Percentiles rank a stretch among this genome's conserved stretches.
Conservation (phyloP, 2,113 vertebrate species). For the Bubalus kerabau region DNA sequence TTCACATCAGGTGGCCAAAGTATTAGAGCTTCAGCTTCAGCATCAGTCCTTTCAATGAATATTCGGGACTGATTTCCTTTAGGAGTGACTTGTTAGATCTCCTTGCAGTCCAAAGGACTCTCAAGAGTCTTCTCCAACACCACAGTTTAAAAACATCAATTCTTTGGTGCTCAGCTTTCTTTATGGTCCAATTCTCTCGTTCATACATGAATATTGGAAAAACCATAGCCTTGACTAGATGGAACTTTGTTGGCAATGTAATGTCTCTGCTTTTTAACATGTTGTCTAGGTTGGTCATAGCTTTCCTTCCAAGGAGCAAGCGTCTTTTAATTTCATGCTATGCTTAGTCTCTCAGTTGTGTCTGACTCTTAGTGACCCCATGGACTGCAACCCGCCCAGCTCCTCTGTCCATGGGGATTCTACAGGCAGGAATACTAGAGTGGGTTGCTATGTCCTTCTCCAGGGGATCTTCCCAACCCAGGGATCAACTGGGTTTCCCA, state of each 20-base stretch:
- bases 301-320: background rate
- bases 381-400: background rate
- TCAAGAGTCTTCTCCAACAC: background rate
- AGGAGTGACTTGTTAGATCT: background rate
- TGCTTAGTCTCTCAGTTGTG: background rate
- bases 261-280: background rate
- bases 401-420: background rate
- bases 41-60: background rate
- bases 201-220: background rate
- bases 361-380: background rate
- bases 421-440: background rate
- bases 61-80: background rate
- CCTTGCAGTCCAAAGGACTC: background rate
- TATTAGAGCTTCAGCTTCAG: background rate
- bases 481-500: accelerated
- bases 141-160: background rate
- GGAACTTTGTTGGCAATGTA: background rate
- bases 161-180: background rate
- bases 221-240: background rate
- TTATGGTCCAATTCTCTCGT: background rate
- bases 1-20: background rate
- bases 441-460: background rate
- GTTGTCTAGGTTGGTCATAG: background rate
- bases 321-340: background rate
- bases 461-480: background rate